Evolutionary conservation across 2,113 vertebrate species (phyloP).

Genomic region (Nothobranchius furzeri): DNA sequence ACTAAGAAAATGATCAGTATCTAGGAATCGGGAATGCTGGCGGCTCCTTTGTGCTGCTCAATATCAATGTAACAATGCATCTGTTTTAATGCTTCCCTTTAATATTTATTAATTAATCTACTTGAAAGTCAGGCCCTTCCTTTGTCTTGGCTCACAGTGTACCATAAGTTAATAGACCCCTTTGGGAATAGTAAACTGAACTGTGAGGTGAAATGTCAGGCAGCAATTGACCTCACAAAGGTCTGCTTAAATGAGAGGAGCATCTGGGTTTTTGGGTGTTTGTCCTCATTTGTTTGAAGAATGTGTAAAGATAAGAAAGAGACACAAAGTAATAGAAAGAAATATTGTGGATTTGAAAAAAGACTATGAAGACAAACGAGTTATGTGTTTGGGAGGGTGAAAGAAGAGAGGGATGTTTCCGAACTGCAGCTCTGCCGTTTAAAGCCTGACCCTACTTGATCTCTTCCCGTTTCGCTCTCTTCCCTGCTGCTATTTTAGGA

Average conservation of each 20-base stretch:
- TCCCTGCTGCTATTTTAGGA: background rate
- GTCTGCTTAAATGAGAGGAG: constrained; percentile 58
- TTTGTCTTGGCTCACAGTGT: constrained; percentile 54
- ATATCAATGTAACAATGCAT: constrained; percentile 50
- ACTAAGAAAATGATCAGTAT: constrained; percentile 37
- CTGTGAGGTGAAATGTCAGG: constrained; percentile 76
- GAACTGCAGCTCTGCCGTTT: constrained; percentile 29
- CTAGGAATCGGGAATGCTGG: constrained; percentile 23
- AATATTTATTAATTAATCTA: constrained; percentile 77
- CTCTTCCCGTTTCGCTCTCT: constrained; percentile 1
- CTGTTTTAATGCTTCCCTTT: constrained; percentile 64
- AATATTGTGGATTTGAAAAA: constrained; percentile 13
- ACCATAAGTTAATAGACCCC: constrained; percentile 79
- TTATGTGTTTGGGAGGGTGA: constrained; percentile 37
- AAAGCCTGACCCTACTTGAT: constrained; percentile 20
- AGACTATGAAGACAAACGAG: constrained; percentile 18
- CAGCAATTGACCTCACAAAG: constrained; percentile 58
- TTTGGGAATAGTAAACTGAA: constrained; percentile 70
- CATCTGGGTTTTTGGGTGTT: constrained; percentile 31
- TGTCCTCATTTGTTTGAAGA: constrained; percentile 22
- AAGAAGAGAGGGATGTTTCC: constrained; percentile 17
- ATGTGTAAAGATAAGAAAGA: constrained; percentile 19
- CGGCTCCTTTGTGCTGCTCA: constrained; percentile 19
- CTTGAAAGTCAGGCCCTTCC: constrained; percentile 48
- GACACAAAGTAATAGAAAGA: constrained; percentile 12